Percentiles rank a stretch among this genome's conserved stretches.
These are phyloP conservation scores for Apodemus sylvaticus DNA, from an alignment of 2,113 vertebrate species.

Conservation along the genomic window DNA sequence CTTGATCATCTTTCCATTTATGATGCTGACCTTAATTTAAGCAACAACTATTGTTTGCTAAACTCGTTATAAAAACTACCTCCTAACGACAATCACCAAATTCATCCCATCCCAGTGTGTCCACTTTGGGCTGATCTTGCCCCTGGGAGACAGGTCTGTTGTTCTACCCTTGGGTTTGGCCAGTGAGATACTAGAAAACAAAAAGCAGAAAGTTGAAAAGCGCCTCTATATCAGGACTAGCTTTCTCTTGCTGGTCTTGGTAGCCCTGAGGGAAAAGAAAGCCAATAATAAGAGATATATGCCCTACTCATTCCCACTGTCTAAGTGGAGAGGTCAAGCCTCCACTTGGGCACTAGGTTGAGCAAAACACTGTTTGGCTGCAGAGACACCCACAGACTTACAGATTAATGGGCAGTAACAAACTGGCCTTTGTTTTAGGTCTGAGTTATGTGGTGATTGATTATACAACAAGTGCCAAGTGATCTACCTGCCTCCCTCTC, in stretches of 20 bases:
- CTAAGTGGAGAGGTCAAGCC: not conserved
- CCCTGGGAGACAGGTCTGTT: not conserved
- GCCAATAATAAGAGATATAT: not conserved
- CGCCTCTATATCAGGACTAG: not conserved
- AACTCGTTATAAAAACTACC: not conserved
- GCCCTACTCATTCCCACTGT: not conserved
- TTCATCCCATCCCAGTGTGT: not conserved
- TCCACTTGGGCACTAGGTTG: too few relatives aligned
- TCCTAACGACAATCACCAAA: not conserved
- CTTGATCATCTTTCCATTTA: not conserved
- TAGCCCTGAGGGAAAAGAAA: not conserved
- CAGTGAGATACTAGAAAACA: not conserved
- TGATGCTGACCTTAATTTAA: not conserved
- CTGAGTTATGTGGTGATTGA: not conserved
- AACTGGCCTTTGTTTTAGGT: not conserved
- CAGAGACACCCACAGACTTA: not conserved
- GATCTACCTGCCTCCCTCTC: not conserved
- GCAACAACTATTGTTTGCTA: not conserved
- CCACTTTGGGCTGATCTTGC: not conserved
- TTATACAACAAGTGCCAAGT: not conserved
- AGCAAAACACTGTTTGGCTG: not conserved
- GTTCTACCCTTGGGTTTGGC: not conserved
- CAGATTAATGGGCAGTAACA: not conserved
- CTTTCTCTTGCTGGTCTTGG: not conserved
- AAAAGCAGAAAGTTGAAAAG: not conserved